These are phyloP conservation scores for Drosophila melanosoma DNA, from an alignment of 2,888 invertebrate genomes.

Conservation along the genomic window DNA sequence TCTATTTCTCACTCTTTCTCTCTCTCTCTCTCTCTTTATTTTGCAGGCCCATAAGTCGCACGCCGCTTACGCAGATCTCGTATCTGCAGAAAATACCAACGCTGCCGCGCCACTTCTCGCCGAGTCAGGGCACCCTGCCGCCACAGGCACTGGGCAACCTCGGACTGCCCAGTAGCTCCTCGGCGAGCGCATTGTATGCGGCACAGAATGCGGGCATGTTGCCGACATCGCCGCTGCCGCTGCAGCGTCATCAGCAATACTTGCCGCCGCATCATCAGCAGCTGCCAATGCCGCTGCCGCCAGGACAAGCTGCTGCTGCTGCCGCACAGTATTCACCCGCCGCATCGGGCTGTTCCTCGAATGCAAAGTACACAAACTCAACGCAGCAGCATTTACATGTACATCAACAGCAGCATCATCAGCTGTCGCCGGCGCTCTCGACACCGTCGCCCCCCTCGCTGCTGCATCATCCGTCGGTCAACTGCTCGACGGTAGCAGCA, in stretches of 20 bases:
- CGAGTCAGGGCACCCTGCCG: constrained; percentile 47
- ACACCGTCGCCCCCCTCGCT: constrained; percentile 84
- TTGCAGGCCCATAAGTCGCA: constrained; percentile 84
- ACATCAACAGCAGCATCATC: constrained; percentile 65
- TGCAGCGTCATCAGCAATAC: constrained; percentile 82
- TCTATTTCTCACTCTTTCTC: constrained; percentile 10
- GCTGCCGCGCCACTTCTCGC: constrained; percentile 83
- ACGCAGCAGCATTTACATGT: constrained; percentile 50
- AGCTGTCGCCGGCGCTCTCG: constrained; percentile 83
- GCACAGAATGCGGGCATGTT: constrained; percentile 74
- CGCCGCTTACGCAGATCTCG: constrained; percentile 83
- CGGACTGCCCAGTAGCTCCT: constrained; percentile 82
- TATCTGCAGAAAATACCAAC: constrained; percentile 84
- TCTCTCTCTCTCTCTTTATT: constrained; percentile 4
- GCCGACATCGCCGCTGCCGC: constrained; percentile 83
- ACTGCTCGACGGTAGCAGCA: constrained; percentile 61
- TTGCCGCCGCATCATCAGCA: constrained; percentile 80
- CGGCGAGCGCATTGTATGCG: constrained; percentile 82
- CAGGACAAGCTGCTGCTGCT: constrained; percentile 20
- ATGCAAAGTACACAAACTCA: constrained; percentile 79
- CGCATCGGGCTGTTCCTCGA: constrained; percentile 72
- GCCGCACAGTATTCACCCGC: constrained; percentile 78
- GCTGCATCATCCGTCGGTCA: constrained; percentile 76
- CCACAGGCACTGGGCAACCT: constrained; percentile 47
- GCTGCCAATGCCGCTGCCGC: constrained; percentile 69